Evolutionary conservation across 2,113 vertebrate species (phyloP), one percentile per base, ranked within the genome.

Genomic region (Falco punctatus): DNA sequence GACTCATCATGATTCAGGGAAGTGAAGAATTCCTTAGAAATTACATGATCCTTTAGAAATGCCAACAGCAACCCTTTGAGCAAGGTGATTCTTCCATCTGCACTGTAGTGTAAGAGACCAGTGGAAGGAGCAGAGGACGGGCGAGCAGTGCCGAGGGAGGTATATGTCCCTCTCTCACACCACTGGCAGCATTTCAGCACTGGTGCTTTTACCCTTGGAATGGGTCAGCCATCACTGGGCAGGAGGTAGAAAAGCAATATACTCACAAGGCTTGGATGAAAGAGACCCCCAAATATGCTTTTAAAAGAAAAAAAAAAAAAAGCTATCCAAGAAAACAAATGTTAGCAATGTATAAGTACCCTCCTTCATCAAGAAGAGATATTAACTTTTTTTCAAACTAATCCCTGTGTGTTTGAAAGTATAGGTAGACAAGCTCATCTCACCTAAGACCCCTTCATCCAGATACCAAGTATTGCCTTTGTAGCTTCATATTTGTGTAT

Each of bases 121-220:
- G 15, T 38, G 48, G 70, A 88, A 88, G 54, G 14, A 72, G 27
- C 19, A 58, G 70, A 38, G 30, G 23, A 80, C 30, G 64, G 42
- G 20, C 2, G 3, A 78, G 32, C 0, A 0, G 14, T 59, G 69
- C 6, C 1, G 0, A 79, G 38, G 13, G 15, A 73, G 2, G 0
- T 17, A 10, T 22, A 5, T 48, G 23, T 57, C 33, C 52, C 35
- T 48, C 15, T 21, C 40, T 32, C 22, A 75, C n/a, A 52, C 2
- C 4, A 4, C 46, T 0, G 0, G 11, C 5, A 55, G n/a, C 24
- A 28, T 81, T 79, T 62, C 62, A 65, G 23, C 42, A n/a, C 8
- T 28, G 32, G 11, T 81, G 22, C 14, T 81, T 86, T 93, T 77
- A 72, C 77, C 6, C 26, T 79, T 26, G 16, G 58, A 93, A 70